Evolutionary conservation across 2,888 invertebrate genomes (phyloP), one percentile per base, ranked within the genome.

Genomic region (Drosophila prolongata): DNA sequence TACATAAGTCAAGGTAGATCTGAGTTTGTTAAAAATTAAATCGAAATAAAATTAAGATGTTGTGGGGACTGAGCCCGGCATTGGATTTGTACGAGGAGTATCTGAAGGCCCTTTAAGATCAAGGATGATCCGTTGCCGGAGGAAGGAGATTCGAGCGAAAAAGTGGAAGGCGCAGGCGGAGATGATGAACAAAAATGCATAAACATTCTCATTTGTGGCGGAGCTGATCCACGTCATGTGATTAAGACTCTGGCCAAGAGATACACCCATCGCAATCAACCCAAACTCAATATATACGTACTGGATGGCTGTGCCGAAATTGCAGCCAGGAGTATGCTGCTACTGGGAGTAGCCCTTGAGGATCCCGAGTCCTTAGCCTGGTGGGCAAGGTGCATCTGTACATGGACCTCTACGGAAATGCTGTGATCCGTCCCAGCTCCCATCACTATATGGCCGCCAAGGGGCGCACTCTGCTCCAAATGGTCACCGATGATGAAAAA

Each of bases 11-110:
- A n/a, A 14, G 42, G 42, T 37, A 19, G 58, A 57, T 34, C 40
- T 14, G 24, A 34, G 40, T 11, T 40, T 6, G 13, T 10, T 6
- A 37, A 16, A 14, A 42, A 57, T 13, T 27, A 14, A 34, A 38
- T 30, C 49, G 37, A 52, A 34, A 11, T 30, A 50, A 30, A 19
- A 19, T 11, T 30, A 61, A 14, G 13, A 75, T 97, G 96, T 96
- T 96, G 93, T 98, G 98, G 98, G 98, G 98, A 68, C 93, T 95
- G 62, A 96, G 96, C 90, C 96, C 97, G 52, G 95, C 97, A 8
- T 90, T 97, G 52, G 96, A 98, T 93, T 92, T 98, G 37, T 94
- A 94, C 85, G 91, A 93, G 76, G 95, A 95, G 86, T 91, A 91
- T 59, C 54, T 89, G 37, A 93, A 93, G 38, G 80, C 89, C n/a